A percentile compares a stretch with the other conserved stretches of the same genome.
Evolutionary conservation across 2,888 invertebrate genomes (phyloP).

Genomic region (Lycocerus yunnanus): DNA sequence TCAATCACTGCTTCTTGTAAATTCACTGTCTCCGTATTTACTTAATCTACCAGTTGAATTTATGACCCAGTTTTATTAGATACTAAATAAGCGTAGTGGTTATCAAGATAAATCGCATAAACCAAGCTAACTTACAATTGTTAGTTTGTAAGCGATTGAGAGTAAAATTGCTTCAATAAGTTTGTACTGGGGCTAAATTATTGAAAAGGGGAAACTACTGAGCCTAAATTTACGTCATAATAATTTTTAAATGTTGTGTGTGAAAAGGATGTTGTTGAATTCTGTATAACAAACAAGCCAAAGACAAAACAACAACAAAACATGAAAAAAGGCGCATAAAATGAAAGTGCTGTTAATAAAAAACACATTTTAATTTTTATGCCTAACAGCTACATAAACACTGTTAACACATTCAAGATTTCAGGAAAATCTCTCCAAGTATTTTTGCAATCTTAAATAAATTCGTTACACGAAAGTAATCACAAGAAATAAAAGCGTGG

Average conservation of each 20-base stretch:
- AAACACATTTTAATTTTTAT: not conserved
- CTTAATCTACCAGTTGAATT: slow-evolving; percentile 9
- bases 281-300: no score
- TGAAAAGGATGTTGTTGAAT: no score
- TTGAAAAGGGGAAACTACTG: not conserved
- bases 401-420: not conserved
- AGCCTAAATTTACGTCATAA: not conserved
- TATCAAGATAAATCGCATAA: slow-evolving; percentile 16
- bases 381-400: not conserved
- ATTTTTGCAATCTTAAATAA: not conserved
- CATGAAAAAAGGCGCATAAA: not conserved
- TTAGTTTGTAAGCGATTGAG: not conserved
- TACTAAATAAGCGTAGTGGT: slow-evolving; percentile 12
- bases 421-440: no score
- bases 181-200: not conserved
- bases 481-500: not conserved
- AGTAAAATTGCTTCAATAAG: not conserved
- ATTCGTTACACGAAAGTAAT: not conserved
- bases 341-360: not conserved
- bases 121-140: slow-evolving; percentile 7
- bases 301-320: no score
- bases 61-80: slow-evolving; percentile 9
- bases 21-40: slow-evolving; percentile 2
- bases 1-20: not conserved
- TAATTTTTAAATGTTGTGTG: no score